Evolutionary conservation across 2,113 vertebrate genomes (phyloP).

Genomic region (Butorides virescens): DNA sequence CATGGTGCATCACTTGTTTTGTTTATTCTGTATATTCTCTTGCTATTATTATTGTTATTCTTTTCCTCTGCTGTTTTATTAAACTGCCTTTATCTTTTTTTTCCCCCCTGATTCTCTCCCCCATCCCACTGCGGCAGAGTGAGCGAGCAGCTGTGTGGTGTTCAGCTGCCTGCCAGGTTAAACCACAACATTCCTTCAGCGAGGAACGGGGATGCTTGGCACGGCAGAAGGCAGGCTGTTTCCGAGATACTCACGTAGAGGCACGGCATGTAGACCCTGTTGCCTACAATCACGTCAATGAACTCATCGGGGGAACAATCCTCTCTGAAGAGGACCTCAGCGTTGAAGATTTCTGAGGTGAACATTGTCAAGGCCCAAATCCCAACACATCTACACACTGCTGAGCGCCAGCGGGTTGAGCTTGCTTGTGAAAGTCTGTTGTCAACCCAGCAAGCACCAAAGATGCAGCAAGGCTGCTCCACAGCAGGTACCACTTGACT

Average conservation of each 20-base stretch:
- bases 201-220: neutral
- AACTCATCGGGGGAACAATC: constrained; percentile 95
- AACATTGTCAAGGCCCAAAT: constrained; percentile 73
- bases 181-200: neutral
- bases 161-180: no score
- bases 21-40: no score
- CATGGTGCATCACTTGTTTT: no score
- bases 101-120: no score
- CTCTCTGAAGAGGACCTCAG: constrained; percentile 95
- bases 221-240: neutral
- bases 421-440: neutral
- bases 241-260: constrained; percentile 84
- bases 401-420: rapidly evolving
- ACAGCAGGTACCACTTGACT: neutral
- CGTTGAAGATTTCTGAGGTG: constrained; percentile 95
- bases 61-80: no score
- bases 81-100: no score
- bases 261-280: constrained; percentile 98
- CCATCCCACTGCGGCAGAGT: no score
- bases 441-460: neutral
- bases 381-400: no score
- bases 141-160: no score
- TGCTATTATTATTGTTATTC: no score
- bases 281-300: constrained; percentile 97
- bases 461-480: neutral